phyloP scores from a whole-genome alignment of 1,140 invertebrate species.

The Monomorium pharaonis region DNA sequence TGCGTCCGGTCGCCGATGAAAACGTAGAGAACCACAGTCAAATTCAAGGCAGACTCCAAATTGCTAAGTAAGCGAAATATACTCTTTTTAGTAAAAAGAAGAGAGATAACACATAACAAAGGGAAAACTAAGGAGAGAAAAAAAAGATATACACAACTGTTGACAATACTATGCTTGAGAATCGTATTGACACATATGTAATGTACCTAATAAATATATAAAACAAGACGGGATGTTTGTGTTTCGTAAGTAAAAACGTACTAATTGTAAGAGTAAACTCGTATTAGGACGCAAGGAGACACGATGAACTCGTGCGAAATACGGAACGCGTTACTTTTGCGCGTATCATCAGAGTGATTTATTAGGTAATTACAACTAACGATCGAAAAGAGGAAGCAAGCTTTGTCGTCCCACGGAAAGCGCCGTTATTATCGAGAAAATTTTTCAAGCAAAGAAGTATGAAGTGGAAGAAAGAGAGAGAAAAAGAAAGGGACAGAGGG shows the following conservation, averaged over 20 bases:
- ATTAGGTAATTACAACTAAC: constrained; percentile 71
- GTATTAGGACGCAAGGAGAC: constrained; percentile 35
- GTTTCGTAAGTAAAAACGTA: constrained; percentile 75
- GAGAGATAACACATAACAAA: constrained; percentile 3
- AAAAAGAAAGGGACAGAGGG: not conserved
- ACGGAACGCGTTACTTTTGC: constrained; percentile 63
- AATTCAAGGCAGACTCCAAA: constrained; percentile 41
- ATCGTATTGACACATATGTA: constrained; percentile 76
- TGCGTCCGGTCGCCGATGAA: constrained; percentile 56
- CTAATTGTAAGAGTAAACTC: constrained; percentile 61
- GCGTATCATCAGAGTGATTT: constrained; percentile 72
- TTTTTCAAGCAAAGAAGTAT: constrained; percentile 57
- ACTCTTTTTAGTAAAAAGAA: constrained; percentile 6
- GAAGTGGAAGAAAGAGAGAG: not conserved
- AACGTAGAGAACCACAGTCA: constrained; percentile 45
- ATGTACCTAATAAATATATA: constrained; percentile 76
- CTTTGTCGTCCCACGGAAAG: constrained; percentile 68
- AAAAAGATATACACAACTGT: constrained; percentile 77
- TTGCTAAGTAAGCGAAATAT: constrained; percentile 15
- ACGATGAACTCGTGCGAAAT: constrained; percentile 34
- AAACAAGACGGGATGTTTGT: constrained; percentile 71
- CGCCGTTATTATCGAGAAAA: constrained; percentile 69
- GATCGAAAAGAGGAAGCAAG: constrained; percentile 54
- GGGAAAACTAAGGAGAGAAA: constrained; percentile 17
- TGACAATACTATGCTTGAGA: constrained; percentile 82